Percentiles rank a stretch among this genome's conserved stretches.
Conservation (phyloP, 1,140 invertebrate species). For the Berghia stephanieae region DNA sequence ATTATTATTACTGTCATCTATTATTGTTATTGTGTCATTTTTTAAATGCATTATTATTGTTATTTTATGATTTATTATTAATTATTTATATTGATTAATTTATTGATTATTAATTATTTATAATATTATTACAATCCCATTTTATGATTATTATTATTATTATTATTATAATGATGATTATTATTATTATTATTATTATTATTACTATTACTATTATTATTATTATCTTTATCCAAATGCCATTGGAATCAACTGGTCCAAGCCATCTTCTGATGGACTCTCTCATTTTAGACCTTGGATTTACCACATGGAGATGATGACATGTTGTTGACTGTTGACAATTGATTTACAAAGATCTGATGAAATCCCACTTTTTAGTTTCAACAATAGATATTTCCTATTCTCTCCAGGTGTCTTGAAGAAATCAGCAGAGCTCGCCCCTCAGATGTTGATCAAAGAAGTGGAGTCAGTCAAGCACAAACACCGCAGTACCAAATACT, state of each 20-base stretch:
- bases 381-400: conserved; percentile 32
- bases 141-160: no score
- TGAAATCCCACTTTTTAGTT: no score
- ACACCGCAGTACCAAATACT: conserved; percentile 60
- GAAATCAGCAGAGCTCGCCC: conserved; percentile 50
- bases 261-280: background rate
- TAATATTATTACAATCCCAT: background rate
- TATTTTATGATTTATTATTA: background rate
- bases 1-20: no score
- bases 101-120: background rate
- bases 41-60: background rate
- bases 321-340: no score
- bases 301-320: no score
- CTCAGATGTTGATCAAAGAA: conserved; percentile 57
- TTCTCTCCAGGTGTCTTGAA: conserved; percentile 59
- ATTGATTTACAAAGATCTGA: no score
- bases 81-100: background rate
- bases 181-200: no score
- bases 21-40: background rate
- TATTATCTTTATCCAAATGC: background rate
- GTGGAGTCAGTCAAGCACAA: conserved; percentile 63
- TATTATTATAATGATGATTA: no score
- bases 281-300: no score
- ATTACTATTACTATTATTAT: background rate
- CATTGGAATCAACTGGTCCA: background rate